Evolutionary conservation across 2,888 invertebrate genomes (phyloP).

Genomic region (Lissocephala sabroskyi): DNA sequence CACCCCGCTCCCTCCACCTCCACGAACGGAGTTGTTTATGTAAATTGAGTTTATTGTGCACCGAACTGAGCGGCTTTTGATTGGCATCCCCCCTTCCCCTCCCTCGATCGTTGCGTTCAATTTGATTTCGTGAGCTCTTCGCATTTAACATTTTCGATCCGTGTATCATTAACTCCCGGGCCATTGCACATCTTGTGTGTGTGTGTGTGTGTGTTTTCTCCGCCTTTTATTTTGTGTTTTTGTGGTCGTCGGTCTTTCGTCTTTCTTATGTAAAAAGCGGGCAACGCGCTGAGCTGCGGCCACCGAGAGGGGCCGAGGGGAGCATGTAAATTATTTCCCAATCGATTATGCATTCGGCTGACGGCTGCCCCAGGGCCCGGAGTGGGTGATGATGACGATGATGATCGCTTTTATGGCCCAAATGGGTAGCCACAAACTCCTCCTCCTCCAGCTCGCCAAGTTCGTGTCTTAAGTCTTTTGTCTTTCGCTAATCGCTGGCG

Average conservation of each 20-base stretch:
- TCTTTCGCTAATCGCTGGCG: not conserved
- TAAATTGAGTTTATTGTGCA: too few species aligned
- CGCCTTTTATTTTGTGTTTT: too few species aligned
- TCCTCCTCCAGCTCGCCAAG: not conserved
- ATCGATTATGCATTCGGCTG: constrained; percentile 51
- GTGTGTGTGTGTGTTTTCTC: not conserved
- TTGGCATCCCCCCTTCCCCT: too few species aligned
- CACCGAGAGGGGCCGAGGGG: constrained; percentile 20
- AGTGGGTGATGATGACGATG: too few species aligned
- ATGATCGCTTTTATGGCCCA: too few species aligned
- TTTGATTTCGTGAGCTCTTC: too few species aligned
- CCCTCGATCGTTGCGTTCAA: too few species aligned
- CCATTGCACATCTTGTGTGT: not conserved
- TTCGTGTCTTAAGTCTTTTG: constrained; percentile 8
- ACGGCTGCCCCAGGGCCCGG: too few species aligned
- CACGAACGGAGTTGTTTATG: not conserved
- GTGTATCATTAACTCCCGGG: too few species aligned
- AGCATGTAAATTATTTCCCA: constrained; percentile 45
- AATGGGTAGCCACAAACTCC: not conserved
- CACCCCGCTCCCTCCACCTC: constrained; percentile 15
- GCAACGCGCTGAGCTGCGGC: constrained; percentile 43
- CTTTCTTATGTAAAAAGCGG: too few species aligned
- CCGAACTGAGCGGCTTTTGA: too few species aligned
- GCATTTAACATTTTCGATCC: not conserved
- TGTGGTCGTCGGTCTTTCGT: too few species aligned